Base-by-base conservation (phyloP, 2,888 invertebrate species). In the Yponomeuta sedellus region DNA sequence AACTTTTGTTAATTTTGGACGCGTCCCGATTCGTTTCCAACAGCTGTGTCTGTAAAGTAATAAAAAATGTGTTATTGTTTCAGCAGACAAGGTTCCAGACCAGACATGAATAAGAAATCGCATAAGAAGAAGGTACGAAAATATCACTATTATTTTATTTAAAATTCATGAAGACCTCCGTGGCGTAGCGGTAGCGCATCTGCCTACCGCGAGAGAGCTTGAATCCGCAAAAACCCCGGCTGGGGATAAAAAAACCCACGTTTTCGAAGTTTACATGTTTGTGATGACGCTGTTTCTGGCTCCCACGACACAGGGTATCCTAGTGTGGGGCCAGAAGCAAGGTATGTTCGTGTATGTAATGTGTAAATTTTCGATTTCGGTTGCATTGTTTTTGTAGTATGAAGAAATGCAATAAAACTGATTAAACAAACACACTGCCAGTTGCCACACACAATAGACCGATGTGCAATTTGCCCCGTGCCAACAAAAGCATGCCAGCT, bases 61-160 rank as follows among this genome's bases (percentile, higher is more conserved):
- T 61, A 11, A 44, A 64, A 8, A 8, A 19, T 22, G 12, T 64
- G 52, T 63, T 75, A 77, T 79, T 83, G 77, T 88, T 88, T 70
- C 87, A 34, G 34, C 34, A 88, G 88, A 74, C 73, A 66, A 66
- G 39, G 44, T 39, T 56, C 64, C 64, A 62, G 65, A 63, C 61
- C 67, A 71, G 70, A 61, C 70, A 90, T 90, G 90, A 83, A 90
- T 71, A 90, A 90, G 79, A 90, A 89, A 69, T 80, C 84, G 22
- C 86, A 90, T 66, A 90, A 89, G 77, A 90, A 90, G 72, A 90
- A 90, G 87, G 90, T 90, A 70, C 40, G 80, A 78, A 11, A 61
- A 22, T 66, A 34, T 59, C n/a, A n/a, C n/a, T n/a, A n/a, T n/a
- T n/a, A n/a, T n/a, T n/a, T n/a, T n/a, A n/a, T n/a, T n/a, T n/a